Evolutionary conservation across 2,888 invertebrate genomes (phyloP), one percentile per base, ranked within the genome.

Genomic region (Synanthedon tipuliformis): DNA sequence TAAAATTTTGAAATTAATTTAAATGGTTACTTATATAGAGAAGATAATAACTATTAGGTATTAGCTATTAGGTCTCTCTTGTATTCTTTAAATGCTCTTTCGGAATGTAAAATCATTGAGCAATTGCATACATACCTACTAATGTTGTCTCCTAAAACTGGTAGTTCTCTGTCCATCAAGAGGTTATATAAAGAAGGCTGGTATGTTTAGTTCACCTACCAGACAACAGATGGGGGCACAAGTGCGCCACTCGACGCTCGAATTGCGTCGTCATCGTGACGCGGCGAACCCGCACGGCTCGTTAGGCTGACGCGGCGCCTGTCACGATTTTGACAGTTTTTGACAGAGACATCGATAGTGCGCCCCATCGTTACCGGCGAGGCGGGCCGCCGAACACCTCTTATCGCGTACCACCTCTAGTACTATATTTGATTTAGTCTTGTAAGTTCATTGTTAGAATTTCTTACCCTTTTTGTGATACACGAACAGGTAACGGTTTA

Each of bases 311-410:
- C 85, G 78, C 82, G 80, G 76, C 80, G 80, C 78, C 81, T 81
- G 86, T 85, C 87, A 85, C 62, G 73, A 76, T 82, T 83, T 81
- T 84, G 86, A 86, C 86, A 85, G 84, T 82, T 81, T 80, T 78
- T 79, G 86, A 87, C 86, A 86, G 80, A 85, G 87, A 86, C 87
- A 85, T 86, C 86, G 86, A 86, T 86, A 74, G 81, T 72, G 74
- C 71, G 67, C 63, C 76, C 78, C 77, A 76, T 78, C 81, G 84
- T 83, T 84, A 82, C 78, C 72, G 74, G 65, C 73, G 73, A 75
- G 81, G 83, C 82, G 81, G 79, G 74, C 69, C 73, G 61, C 59
- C 61, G 49, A 48, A 50, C 51, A 40, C 48, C 54, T 65, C 81
- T 82, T 83, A 82, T 80, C 80, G 75, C 73, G 68, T 69, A 73